Evolutionary conservation across 2,888 invertebrate species (phyloP), one percentile per base, ranked within the genome.

Genomic region (Napeogenes inachia): DNA sequence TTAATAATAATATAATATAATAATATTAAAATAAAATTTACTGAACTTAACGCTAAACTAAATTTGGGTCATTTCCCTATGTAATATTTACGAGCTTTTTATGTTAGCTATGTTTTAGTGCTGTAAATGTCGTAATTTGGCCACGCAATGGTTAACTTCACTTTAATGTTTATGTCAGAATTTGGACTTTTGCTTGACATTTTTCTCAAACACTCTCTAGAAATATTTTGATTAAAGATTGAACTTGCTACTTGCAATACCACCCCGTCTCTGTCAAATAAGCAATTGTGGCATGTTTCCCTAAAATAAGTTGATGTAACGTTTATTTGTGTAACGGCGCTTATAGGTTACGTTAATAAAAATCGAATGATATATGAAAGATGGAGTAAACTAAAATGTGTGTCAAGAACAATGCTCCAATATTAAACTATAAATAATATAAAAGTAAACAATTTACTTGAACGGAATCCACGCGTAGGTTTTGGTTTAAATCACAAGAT

Each of bases 71-170:
- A 64, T 59, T 74, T 75, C 73, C 75, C 58, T 54, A 59, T 61
- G 60, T 69, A 67, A 68, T 62, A 64, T 69, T 69, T 62, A 54
- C 56, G 60, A 57, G 60, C 62, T 68, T 71, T 73, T 74, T 73
- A 71, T 69, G 61, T 53, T 61, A 58, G 54, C 67, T 68, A 68
- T 62, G 72, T 70, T 64, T 54, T 70, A 71, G 71, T 66, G 47
- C 59, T 62, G 55, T 38, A 54, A n/a, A 56, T 53, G 58, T 55
- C 42, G 56, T 45, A 42, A 45, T 56, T 56, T 42, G 10, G 13
- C 42, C 35, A 56, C 10, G 13, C 42, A 45, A 56, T 3, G 10
- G 5, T 42, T 42, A 42, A 42, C 1, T 42, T 42, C 10, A 42
- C 42, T 42, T 42, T 42, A 2, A 2, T 10, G 42, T 42, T 42